A percentile compares a stretch with the other conserved stretches of the same genome.
phyloP scores from a whole-genome alignment of 2,797 vertebrate genomes.

The Dicrostonyx torquatus region DNA sequence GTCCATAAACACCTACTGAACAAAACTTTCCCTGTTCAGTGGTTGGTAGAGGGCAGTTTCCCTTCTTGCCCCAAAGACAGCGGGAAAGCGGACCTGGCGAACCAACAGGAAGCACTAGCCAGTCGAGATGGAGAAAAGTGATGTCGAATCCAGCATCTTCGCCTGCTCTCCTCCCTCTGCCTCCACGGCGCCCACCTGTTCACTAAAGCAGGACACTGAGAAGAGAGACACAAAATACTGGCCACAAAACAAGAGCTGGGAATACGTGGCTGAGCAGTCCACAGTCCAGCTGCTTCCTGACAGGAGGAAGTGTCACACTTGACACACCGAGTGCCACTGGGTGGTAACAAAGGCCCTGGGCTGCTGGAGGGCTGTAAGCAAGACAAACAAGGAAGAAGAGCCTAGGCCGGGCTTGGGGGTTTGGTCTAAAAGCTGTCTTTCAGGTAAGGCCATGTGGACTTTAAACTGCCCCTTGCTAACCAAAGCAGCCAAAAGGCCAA shows the following conservation, averaged over 20 bases:
- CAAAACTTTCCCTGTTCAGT: conserved; percentile 66
- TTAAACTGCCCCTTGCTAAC: neutral
- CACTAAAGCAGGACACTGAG: conserved; percentile 64
- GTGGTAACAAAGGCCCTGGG: conserved; percentile 8
- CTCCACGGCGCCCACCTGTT: conserved; percentile 57
- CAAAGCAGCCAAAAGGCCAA: conserved; percentile 26
- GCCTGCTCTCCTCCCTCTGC: neutral
- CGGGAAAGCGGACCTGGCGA: conserved; percentile 63
- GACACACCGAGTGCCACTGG: neutral
- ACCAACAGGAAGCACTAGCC: conserved; percentile 50
- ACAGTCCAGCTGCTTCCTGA: conserved; percentile 32
- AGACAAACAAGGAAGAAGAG: neutral
- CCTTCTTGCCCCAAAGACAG: conserved; percentile 7
- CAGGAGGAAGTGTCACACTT: conserved; percentile 34
- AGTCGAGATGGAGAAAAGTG: conserved; percentile 41
- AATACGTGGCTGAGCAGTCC: neutral
- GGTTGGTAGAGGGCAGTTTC: conserved; percentile 69
- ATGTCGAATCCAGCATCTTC: conserved; percentile 24
- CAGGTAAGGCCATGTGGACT: neutral
- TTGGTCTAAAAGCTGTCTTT: conserved; percentile 58
- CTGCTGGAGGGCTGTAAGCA: neutral
- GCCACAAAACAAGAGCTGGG: conserved; percentile 18
- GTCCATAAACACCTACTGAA: conserved; percentile 67
- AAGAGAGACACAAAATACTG: conserved; percentile 55
- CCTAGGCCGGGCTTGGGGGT: conserved; percentile 23